A percentile compares a stretch with the other conserved stretches of the same genome.
phyloP scores from a whole-genome alignment of 2,888 invertebrate genomes.

The Drosophila ezoana region DNA sequence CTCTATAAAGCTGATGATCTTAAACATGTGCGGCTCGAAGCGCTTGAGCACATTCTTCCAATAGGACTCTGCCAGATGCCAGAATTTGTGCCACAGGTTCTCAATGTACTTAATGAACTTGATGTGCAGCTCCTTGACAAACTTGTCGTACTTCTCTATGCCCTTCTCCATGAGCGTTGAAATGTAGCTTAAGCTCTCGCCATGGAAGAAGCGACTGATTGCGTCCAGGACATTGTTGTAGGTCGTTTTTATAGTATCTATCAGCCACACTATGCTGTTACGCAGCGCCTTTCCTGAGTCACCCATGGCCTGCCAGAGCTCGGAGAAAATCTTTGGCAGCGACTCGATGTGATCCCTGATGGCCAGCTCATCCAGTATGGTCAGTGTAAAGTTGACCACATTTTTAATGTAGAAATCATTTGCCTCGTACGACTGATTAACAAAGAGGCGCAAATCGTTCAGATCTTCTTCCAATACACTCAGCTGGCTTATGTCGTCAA shows the following conservation, averaged over 20 bases:
- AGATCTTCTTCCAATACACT: slow-evolving; percentile 88
- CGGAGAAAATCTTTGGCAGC: slow-evolving; percentile 91
- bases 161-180: slow-evolving; percentile 89
- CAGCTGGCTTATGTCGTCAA: slow-evolving; percentile 89
- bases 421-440: slow-evolving; percentile 91
- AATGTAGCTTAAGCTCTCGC: slow-evolving; percentile 90
- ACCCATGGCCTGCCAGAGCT: slow-evolving; percentile 94
- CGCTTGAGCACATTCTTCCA: slow-evolving; percentile 90
- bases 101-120: slow-evolving; percentile 90
- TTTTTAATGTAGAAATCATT: slow-evolving; percentile 95
- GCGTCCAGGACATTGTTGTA: slow-evolving; percentile 90
- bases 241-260: slow-evolving; percentile 88
- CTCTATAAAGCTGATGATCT: slow-evolving; percentile 91
- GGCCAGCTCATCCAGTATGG: slow-evolving; percentile 91
- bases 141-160: slow-evolving; percentile 91
- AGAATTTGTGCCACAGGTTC: slow-evolving; percentile 90
- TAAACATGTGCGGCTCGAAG: slow-evolving; percentile 92
- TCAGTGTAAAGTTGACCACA: slow-evolving; percentile 89
- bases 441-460: slow-evolving; percentile 87
- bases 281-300: slow-evolving; percentile 92
- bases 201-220: slow-evolving; percentile 89
- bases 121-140: slow-evolving; percentile 91
- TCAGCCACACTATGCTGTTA: slow-evolving; percentile 90
- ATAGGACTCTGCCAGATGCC: slow-evolving; percentile 88
- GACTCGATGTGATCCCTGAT: slow-evolving; percentile 91